Evolutionary conservation across 2,113 vertebrate species (phyloP), one percentile per base, ranked within the genome.

Genomic region (Xyrauchen texanus): DNA sequence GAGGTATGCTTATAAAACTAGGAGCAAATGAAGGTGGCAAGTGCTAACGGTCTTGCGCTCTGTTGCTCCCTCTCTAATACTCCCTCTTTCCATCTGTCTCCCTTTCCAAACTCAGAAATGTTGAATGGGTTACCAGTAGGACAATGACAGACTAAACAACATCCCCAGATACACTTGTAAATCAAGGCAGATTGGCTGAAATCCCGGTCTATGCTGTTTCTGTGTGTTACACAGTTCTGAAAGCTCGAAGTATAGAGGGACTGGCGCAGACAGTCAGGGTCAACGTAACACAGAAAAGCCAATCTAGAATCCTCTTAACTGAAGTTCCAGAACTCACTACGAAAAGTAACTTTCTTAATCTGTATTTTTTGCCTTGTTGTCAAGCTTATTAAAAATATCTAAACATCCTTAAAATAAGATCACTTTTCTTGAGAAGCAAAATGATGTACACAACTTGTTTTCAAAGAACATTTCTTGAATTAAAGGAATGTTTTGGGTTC

Each of bases 1-100:
- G 84, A 92, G 90, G 91, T 93, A 93, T 91, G 87, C 92, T 84
- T 82, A 89, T 93, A 92, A 93, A 93, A 90, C 64, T 79, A 64
- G 81, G 78, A 85, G 4, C 34, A 55, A 77, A 85, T 75, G 83
- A 87, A 77, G 82, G 86, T 85, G 84, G 76, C 63, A 6, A 83
- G 61, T 78, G 78, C 71, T 57, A 49, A 63, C 51, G 12, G 21
- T 44, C 12, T 21, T 4, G 64, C 3, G 0, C 8, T 52, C 58
- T 5, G 21, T 34, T 34, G 21, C 21, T 34, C 53, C 78, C 9
- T 42, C 72, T 85, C 77, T 82, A 78, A 51, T 34, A 34, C 8
- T 64, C 45, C 45, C 60, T 85, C 47, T 77, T 21, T 68, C 77
- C 16, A 34, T 21, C 65, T 68, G 52, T 34, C 55, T 65, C 53